Conservation (phyloP, 1,140 invertebrate species). For the Carposina sasakii region DNA sequence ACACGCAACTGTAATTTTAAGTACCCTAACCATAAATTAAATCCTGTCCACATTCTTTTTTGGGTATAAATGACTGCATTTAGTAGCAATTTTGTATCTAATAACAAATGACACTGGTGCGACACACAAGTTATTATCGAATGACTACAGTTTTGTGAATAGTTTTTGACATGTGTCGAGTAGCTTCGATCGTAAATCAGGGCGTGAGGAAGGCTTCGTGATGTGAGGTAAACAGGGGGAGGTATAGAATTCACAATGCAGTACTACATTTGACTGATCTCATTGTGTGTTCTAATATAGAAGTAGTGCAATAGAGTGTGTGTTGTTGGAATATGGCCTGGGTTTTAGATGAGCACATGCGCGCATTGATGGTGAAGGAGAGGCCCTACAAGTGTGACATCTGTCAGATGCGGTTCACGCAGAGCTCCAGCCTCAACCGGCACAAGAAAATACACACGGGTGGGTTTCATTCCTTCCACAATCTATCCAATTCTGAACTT, state of each 20-base stretch:
- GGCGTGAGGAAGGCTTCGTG: slow-evolving; percentile 54
- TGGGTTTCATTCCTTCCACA: slow-evolving; percentile 49
- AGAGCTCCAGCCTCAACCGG: slow-evolving; percentile 85
- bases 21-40: too few species aligned
- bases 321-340: slow-evolving; percentile 48
- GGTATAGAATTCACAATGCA: slow-evolving; percentile 50
- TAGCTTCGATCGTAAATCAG: slow-evolving; percentile 45
- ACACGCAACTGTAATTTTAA: too few species aligned
- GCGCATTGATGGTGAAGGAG: slow-evolving; percentile 74
- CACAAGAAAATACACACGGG: slow-evolving; percentile 89
- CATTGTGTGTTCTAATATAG: too few species aligned
- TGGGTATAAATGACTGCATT: too few species aligned
- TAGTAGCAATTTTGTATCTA: slow-evolving; percentile 9
- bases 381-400: slow-evolving; percentile 84
- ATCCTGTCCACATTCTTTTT: too few species aligned
- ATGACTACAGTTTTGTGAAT: slow-evolving; percentile 63
- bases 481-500: slow-evolving; percentile 20
- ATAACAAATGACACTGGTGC: slow-evolving; percentile 43
- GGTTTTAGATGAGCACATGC: slow-evolving; percentile 74
- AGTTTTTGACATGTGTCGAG: slow-evolving; percentile 68
- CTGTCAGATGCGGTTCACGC: slow-evolving; percentile 83
- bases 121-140: slow-evolving; percentile 38
- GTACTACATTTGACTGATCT: too few species aligned
- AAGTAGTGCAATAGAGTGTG: slow-evolving; percentile 32
- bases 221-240: slow-evolving; percentile 67